Conservation (phyloP, 2,113 vertebrate species). For the Mastomys coucha region DNA sequence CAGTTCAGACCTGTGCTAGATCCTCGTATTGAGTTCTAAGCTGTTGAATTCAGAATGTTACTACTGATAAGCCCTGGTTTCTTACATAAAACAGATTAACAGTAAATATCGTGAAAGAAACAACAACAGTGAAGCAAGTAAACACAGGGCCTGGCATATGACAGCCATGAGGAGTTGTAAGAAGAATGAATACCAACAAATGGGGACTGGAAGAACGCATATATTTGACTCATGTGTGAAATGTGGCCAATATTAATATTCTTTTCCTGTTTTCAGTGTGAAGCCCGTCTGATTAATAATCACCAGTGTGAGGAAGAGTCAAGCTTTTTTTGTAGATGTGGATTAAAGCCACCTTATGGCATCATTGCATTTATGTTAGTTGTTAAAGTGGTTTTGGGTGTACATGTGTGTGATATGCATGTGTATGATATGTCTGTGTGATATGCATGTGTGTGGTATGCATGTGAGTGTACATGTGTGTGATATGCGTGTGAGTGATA, state of each 20-base stretch:
- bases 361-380: background rate
- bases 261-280: background rate
- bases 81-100: background rate
- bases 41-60: slow-evolving; percentile 23
- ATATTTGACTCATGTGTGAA: background rate
- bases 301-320: background rate
- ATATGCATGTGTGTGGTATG: too few relatives aligned
- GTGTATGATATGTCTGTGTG: too few relatives aligned
- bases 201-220: background rate
- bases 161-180: background rate
- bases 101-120: background rate
- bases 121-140: background rate
- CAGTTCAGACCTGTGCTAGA: background rate
- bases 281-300: background rate
- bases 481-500: background rate
- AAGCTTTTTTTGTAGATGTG: slow-evolving; percentile 14
- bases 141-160: background rate
- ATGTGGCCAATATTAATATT: background rate
- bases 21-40: background rate
- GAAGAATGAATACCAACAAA: background rate
- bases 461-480: background rate
- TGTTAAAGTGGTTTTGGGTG: background rate
- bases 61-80: background rate
- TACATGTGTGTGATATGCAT: background rate
- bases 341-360: background rate